Base-by-base conservation (phyloP, 2,797 vertebrate species). In the Oreortyx pictus region DNA sequence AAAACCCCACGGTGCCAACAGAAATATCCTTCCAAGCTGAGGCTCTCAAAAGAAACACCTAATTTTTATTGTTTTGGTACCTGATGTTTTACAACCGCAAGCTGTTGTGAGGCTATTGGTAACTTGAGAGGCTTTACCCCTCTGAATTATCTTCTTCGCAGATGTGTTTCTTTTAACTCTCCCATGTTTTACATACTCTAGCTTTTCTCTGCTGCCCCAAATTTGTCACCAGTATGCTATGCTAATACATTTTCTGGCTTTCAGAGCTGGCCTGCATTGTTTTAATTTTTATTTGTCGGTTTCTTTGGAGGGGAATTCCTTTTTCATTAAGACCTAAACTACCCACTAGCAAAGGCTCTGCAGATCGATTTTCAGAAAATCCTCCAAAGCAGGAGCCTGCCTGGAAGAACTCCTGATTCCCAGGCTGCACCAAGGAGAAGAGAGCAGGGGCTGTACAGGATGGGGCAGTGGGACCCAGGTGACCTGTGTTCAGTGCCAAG, bases 21-120 rank as follows among this genome's bases (percentile, higher is more conserved):
- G 44, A 79, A 79, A 16, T 43, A 16, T 60, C 81, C 62, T 60
- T 79, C 56, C 44, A 77, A 61, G 67, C 54, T 1, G 5, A 64
- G 62, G 15, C 54, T 93, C 31, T 66, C 57, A 67, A 75, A 62
- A 64, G 33, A 61, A 85, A 67, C 15, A 61, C 29, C 13, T 56
- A 2, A 16, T 46, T 83, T 74, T 88, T 73, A 59, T 65, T 74
- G 43, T 43, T 93, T 93, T 86, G 24, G 35, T 66, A 56, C 39
- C 31, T 90, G 35, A 39, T 39, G 31, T 43, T 93, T 78, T 77
- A 47, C 41, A 37, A 64, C 70, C 84, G 39, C 41, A 81, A 41
- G 80, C 41, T 72, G 3, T 56, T 75, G 16, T 44, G 52, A 64
- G 65, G 86, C 35, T 73, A 79, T 73, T 0, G 1, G 2, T 80